Base-by-base conservation (phyloP, 2,888 invertebrate genomes). In the Incurvaria masculella region DNA sequence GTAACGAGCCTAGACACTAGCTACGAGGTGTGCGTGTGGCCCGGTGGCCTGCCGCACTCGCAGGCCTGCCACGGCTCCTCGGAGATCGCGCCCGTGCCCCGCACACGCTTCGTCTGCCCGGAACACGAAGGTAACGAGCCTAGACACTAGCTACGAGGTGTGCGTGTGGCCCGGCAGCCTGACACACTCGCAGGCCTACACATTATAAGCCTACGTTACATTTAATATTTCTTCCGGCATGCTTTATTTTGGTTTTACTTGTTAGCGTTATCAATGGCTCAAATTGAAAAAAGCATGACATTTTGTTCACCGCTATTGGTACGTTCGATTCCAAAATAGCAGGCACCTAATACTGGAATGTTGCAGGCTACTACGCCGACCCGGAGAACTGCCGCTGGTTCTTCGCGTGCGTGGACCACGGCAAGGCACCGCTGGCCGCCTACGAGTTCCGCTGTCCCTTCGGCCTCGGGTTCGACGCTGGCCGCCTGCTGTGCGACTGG, bases 401-500 rank as follows among this genome's bases (percentile, higher is more conserved):
- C 81, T 90, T 89, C 67, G 89, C 90, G 20, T 91, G 91, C 60
- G 70, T 87, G 49, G 88, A 89, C 65, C 85, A 88, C 61, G 86
- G 87, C 57, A 80, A 79, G 58, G 71, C 81, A 1, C 73, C 80
- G 1, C 63, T 83, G 52, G 82, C 84, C 1, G 87, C 89, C 1
- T 91, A 89, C 68, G 90, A 91, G 72, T 91, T 91, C 72, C 83
- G 88, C 45, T 91, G 90, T 61, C 91, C 91, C 0, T 90, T 86
- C 63, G 89, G 89, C 0, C 75, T 91, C 17, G 88, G 88, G 5
- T 91, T 89, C 65, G 89, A 91, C 59, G 86, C 88, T 45, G 75
- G 72, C 1, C 78, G 81, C 21, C 74, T 88, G 2, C 74, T 85
- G 50, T 91, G 91, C 61, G 89, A 90, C 66, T 91, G 90, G 90